Conservation (phyloP, 2,888 invertebrate genomes). For the Parnassius mnemosyne region DNA sequence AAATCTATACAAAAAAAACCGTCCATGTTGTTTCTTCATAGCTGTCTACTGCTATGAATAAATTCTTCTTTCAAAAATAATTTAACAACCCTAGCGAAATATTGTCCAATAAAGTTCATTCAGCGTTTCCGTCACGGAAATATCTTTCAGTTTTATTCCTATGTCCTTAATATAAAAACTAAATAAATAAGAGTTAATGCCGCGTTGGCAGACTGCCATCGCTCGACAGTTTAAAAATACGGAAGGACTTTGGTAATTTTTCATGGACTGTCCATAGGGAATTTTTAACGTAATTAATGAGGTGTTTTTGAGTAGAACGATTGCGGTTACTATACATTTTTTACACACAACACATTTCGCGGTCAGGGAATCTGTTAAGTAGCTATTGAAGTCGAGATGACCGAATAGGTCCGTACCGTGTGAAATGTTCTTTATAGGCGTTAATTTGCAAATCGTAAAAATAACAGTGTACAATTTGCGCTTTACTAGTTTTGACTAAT, state of each 20-base stretch:
- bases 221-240: slow-evolving; percentile 20
- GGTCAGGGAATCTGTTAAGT: too few relatives aligned
- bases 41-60: too few relatives aligned
- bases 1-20: not conserved
- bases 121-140: slow-evolving; percentile 19
- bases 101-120: slow-evolving; percentile 19
- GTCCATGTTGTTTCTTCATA: too few relatives aligned
- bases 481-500: too few relatives aligned
- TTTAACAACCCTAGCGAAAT: slow-evolving; percentile 1
- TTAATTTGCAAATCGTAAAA: too few relatives aligned
- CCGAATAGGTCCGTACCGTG: too few relatives aligned
- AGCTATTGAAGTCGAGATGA: too few relatives aligned
- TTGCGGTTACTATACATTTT: too few relatives aligned
- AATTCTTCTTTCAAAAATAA: too few relatives aligned
- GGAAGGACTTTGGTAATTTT: slow-evolving; percentile 22
- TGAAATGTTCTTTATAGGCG: too few relatives aligned
- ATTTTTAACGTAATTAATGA: slow-evolving; percentile 15
- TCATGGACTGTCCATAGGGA: slow-evolving; percentile 20
- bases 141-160: slow-evolving; percentile 13
- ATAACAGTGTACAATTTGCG: too few relatives aligned
- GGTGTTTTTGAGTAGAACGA: not conserved
- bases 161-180: slow-evolving; percentile 14
- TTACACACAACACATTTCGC: too few relatives aligned
- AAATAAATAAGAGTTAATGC: slow-evolving; percentile 20
- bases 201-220: slow-evolving; percentile 15